These are phyloP conservation scores for Anoncus sp. DNA, from an alignment of 2,888 invertebrate species.

Conservation along the genomic window DNA sequence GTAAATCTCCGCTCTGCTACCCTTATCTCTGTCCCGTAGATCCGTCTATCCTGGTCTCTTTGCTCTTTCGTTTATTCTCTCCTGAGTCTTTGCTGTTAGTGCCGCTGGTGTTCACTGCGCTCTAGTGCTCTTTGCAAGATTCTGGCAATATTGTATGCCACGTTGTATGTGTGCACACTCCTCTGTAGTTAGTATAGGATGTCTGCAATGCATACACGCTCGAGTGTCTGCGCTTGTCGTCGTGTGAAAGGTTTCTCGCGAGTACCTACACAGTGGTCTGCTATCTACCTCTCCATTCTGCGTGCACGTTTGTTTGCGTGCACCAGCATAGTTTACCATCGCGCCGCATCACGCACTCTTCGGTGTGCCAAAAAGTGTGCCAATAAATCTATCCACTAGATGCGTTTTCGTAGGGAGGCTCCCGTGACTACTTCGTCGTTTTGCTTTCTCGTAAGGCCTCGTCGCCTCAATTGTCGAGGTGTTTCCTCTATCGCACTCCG, in stretches of 20 bases:
- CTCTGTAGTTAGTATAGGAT: conserved; percentile 36
- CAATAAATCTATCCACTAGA: conserved; percentile 30
- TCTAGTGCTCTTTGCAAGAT: conserved; percentile 45
- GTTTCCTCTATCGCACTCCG: conserved; percentile 33
- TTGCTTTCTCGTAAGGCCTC: conserved; percentile 23
- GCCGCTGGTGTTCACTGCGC: conserved; percentile 24
- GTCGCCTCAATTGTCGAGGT: conserved; percentile 31
- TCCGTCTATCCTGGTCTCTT: conserved; percentile 20
- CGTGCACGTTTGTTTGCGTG: conserved; percentile 45
- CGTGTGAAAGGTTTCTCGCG: conserved; percentile 17
- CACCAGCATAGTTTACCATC: conserved; percentile 34
- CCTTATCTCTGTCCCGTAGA: conserved; percentile 18
- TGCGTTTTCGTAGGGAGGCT: conserved; percentile 27
- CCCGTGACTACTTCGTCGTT: conserved; percentile 50
- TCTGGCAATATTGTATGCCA: conserved; percentile 54
- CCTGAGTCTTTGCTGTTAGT: conserved; percentile 44
- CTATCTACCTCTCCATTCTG: conserved; percentile 24
- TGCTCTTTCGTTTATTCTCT: conserved; percentile 51
- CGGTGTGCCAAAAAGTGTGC: conserved; percentile 45
- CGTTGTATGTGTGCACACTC: conserved; percentile 49
- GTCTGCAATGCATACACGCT: conserved; percentile 29
- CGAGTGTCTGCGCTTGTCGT: conserved; percentile 26
- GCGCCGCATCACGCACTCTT: conserved; percentile 27
- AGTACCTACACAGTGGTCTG: conserved; percentile 26
- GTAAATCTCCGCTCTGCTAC: conserved; percentile 60